Evolutionary conservation across 2,797 vertebrate genomes (phyloP).

Genomic region (Oryzias sinensis): DNA sequence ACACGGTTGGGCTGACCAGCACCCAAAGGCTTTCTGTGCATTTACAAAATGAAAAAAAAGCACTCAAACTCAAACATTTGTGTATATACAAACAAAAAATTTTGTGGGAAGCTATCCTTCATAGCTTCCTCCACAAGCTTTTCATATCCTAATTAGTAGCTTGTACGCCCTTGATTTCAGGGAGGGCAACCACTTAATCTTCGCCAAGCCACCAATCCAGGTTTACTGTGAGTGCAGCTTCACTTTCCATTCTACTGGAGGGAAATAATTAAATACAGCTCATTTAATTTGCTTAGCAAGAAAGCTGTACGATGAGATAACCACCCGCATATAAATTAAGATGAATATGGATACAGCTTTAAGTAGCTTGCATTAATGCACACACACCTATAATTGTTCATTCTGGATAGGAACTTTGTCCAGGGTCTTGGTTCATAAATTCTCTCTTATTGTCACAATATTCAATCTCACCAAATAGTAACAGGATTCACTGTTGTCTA

Average conservation of each 20-base stretch:
- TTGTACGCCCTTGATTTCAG: conserved; percentile 54
- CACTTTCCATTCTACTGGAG: conserved; percentile 52
- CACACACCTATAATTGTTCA: neutral
- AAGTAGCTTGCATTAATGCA: conserved; percentile 24
- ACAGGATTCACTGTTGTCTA: too few species aligned
- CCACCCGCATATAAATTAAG: conserved; percentile 53
- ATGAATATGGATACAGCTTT: conserved; percentile 49
- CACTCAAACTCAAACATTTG: conserved; percentile 16
- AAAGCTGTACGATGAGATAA: conserved; percentile 57
- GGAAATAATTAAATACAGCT: conserved; percentile 60
- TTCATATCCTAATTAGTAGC: conserved; percentile 61
- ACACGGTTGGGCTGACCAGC: conserved; percentile 47
- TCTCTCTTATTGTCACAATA: too few species aligned
- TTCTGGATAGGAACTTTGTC: too few species aligned
- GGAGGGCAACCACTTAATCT: conserved; percentile 53
- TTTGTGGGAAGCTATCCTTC: conserved; percentile 50
- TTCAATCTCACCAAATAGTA: too few species aligned
- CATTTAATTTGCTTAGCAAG: conserved; percentile 51
- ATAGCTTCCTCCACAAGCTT: conserved; percentile 54
- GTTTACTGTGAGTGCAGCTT: conserved; percentile 46
- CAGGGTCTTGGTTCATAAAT: too few species aligned
- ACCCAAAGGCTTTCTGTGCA: conserved; percentile 71
- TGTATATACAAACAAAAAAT: conserved; percentile 33
- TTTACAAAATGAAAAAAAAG: conserved; percentile 48
- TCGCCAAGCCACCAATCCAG: conserved; percentile 31